Evolutionary conservation across 2,888 invertebrate genomes (phyloP).

Genomic region (Diaperis boleti): DNA sequence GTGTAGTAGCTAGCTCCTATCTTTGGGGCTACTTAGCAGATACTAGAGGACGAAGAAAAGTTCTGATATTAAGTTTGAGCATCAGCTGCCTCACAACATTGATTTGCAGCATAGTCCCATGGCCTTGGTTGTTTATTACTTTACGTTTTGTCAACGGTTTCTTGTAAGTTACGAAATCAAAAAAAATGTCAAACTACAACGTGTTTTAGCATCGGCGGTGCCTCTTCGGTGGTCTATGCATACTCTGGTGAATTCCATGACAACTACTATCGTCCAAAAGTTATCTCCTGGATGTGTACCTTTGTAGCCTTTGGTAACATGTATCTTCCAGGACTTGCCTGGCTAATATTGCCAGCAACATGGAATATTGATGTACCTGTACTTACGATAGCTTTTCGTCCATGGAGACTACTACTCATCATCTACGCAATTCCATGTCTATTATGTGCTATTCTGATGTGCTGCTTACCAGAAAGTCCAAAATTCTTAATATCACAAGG

Average conservation of each 20-base stretch:
- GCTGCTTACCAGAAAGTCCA: conserved; percentile 64
- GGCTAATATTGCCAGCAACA: conserved; percentile 60
- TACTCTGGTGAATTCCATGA: conserved; percentile 70
- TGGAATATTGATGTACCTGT: conserved; percentile 65
- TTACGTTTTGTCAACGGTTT: conserved; percentile 69
- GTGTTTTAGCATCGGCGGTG: conserved; percentile 63
- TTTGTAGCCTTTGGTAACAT: conserved; percentile 64
- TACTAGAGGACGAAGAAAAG: conserved; percentile 67
- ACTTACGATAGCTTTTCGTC: conserved; percentile 64
- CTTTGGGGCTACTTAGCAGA: conserved; percentile 73
- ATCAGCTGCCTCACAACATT: conserved; percentile 67
- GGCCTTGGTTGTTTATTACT: conserved; percentile 68
- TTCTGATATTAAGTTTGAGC: conserved; percentile 67
- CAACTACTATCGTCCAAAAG: conserved; percentile 65
- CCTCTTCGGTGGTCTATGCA: conserved; percentile 68
- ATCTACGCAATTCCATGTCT: conserved; percentile 62
- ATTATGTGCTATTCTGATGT: conserved; percentile 55
- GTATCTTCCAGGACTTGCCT: conserved; percentile 62
- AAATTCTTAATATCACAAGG: conserved; percentile 63
- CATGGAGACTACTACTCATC: conserved; percentile 63
- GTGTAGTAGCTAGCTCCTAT: conserved; percentile 72
- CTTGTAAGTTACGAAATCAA: conserved; percentile 63
- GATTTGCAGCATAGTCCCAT: conserved; percentile 68
- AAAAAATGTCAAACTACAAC: neutral
- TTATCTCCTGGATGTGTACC: conserved; percentile 63